Percentiles rank a stretch among this genome's conserved stretches.
Evolutionary conservation across 2,113 vertebrate species (phyloP).

Genomic region (Chaenogobius annularis): DNA sequence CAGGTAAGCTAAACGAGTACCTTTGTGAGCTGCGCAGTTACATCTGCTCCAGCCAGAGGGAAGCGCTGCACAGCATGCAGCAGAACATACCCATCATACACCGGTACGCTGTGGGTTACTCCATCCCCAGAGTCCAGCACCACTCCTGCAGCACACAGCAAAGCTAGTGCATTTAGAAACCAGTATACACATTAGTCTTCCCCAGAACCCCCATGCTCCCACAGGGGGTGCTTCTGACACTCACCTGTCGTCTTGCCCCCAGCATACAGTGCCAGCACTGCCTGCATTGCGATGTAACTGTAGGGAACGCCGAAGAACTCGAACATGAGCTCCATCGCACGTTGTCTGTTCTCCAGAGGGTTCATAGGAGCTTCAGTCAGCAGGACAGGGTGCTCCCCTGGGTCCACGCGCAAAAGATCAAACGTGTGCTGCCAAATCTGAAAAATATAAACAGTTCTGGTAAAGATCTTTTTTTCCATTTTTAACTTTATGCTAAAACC

Average conservation of each 20-base stretch:
- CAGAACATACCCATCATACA: conserved; percentile 77
- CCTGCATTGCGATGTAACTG: conserved; percentile 75
- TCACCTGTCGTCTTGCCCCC: conserved; percentile 73
- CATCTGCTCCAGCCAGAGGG: conserved; percentile 70
- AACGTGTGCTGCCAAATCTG: conserved; percentile 79
- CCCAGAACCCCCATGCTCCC: background rate
- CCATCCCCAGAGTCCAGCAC: conserved; percentile 79
- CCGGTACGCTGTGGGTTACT: conserved; percentile 78
- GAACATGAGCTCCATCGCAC: conserved; percentile 77
- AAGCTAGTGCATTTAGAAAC: background rate
- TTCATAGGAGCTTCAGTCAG: conserved; percentile 75
- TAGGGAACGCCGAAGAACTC: conserved; percentile 73
- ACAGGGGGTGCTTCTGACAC: background rate
- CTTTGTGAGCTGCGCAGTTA: conserved; percentile 77
- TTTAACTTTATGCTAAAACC: too few species aligned
- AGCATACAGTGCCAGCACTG: conserved; percentile 74
- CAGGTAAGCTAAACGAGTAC: conserved; percentile 5
- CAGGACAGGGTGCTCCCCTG: conserved; percentile 74
- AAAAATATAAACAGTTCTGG: too few species aligned
- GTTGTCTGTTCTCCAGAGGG: conserved; percentile 63
- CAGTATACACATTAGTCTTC: background rate
- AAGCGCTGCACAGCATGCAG: conserved; percentile 77
- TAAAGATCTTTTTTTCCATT: too few species aligned
- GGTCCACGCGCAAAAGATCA: conserved; percentile 67
- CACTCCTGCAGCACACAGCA: conserved; percentile 57